These are phyloP conservation scores for Neofelis nebulosa DNA, from an alignment of 2,113 vertebrate genomes.

Conservation along the genomic window DNA sequence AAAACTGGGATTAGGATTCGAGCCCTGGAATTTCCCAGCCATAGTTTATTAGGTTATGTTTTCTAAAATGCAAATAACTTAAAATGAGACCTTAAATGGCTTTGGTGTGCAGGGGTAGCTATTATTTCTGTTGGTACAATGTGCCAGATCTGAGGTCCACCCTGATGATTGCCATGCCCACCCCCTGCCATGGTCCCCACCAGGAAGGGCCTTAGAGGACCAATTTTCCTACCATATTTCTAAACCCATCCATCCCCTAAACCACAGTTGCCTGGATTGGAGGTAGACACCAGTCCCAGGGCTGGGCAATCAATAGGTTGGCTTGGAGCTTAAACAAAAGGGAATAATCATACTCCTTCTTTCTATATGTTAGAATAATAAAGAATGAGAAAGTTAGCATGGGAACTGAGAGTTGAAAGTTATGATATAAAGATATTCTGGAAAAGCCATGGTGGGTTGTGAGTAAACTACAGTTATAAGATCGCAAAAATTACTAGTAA, in stretches of 20 bases:
- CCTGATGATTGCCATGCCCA: not conserved
- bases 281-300: not conserved
- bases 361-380: not conserved
- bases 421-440: not conserved
- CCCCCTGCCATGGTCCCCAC: not conserved
- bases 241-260: not conserved
- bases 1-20: constrained; percentile 35
- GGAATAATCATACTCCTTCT: not conserved
- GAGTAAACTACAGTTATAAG: not conserved
- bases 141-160: not conserved
- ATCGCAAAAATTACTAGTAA: not conserved
- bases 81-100: constrained; percentile 36
- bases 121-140: not conserved
- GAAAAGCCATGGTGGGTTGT: not conserved
- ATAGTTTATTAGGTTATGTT: constrained; percentile 47
- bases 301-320: not conserved
- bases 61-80: constrained; percentile 45
- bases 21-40: constrained; percentile 42
- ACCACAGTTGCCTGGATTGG: not conserved
- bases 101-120: not conserved
- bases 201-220: not conserved
- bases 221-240: not conserved
- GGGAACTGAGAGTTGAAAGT: not conserved
- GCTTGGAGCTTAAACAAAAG: not conserved
- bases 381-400: not conserved